Conservation (phyloP, 2,113 vertebrate genomes). For the Caretta caretta region DNA sequence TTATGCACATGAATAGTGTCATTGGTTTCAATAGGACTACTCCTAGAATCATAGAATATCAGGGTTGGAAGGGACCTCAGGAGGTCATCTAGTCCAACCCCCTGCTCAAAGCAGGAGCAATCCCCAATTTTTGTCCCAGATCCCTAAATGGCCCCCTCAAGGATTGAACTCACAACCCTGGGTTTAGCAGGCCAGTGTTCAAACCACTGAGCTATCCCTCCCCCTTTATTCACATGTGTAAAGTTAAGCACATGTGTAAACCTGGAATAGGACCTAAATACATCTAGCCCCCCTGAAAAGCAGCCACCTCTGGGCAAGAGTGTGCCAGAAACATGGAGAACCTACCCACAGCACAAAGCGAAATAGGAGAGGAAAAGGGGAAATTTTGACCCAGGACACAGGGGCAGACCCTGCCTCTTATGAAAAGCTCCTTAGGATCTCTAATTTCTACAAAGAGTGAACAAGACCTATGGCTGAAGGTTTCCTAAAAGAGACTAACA, state of each 20-base stretch:
- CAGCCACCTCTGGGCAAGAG: neutral
- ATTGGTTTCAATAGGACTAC: neutral
- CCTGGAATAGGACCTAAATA: neutral
- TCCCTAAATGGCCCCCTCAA: no score
- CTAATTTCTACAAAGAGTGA: neutral
- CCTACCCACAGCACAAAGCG: neutral
- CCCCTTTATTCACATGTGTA: no score
- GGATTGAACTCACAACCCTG: no score
- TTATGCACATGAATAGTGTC: accelerated
- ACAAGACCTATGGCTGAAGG: neutral
- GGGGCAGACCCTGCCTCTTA: neutral
- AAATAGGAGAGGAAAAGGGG: neutral
- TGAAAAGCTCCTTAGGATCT: neutral
- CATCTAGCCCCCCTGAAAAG: neutral
- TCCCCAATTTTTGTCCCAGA: no score
- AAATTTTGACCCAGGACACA: neutral
- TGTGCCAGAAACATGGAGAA: neutral
- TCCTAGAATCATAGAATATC: no score
- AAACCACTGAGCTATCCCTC: no score
- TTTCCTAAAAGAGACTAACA: neutral
- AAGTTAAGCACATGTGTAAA: neutral
- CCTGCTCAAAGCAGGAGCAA: no score
- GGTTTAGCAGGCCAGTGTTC: no score
- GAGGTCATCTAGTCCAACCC: no score
- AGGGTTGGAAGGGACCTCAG: no score